Evolutionary conservation across 1,140 invertebrate species (phyloP).

Genomic region (Myzus persicae): DNA sequence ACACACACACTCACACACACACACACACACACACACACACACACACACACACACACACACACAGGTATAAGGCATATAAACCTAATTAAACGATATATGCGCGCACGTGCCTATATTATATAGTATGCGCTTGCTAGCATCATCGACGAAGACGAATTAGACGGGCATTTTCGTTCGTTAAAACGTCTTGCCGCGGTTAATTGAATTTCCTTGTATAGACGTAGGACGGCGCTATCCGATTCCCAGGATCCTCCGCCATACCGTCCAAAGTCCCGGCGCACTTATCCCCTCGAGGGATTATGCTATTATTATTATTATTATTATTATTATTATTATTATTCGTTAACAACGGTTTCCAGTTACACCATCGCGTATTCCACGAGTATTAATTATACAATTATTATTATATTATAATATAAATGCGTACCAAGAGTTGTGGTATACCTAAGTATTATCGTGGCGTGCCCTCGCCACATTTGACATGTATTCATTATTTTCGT

Average conservation of each 20-base stretch:
- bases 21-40: no score
- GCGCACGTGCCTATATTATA: neutral
- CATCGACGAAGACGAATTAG: constrained; percentile 41
- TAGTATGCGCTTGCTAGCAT: neutral
- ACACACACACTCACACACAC: no score
- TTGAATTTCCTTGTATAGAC: constrained; percentile 47
- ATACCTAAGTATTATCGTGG: neutral
- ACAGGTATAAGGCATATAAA: neutral
- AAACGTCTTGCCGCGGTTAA: constrained; percentile 43
- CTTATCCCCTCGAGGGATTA: constrained; percentile 8
- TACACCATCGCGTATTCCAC: neutral
- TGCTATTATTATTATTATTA: neutral
- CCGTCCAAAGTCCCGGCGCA: neutral
- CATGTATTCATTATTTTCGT: neutral
- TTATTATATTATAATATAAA: constrained; percentile 15
- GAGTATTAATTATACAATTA: constrained; percentile 9
- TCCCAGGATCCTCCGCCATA: neutral
- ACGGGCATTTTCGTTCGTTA: constrained; percentile 42
- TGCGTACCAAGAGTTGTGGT: neutral
- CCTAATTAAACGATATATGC: constrained; percentile 45
- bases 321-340: neutral
- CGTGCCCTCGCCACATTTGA: neutral
- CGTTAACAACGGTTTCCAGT: neutral
- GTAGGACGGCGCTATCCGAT: constrained; percentile 2
- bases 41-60: neutral